phyloP scores from a whole-genome alignment of 2,113 vertebrate genomes.

The Elephas maximus region DNA sequence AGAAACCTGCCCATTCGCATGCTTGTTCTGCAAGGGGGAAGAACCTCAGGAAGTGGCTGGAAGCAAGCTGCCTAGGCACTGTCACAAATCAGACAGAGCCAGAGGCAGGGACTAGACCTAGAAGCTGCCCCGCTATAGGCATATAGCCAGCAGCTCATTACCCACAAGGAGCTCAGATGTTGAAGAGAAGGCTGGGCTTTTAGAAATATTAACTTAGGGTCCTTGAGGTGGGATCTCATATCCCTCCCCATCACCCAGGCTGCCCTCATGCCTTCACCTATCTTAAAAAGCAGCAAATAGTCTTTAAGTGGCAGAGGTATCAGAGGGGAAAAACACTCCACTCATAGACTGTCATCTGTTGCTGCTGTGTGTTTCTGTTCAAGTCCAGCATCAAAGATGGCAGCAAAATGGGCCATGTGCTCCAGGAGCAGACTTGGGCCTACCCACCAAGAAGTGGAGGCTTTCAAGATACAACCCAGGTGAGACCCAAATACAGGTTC shows the following conservation, averaged over 20 bases:
- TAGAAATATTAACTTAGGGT: neutral
- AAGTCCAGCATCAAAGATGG: neutral
- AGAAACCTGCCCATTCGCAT: neutral
- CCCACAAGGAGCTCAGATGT: neutral
- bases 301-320: neutral
- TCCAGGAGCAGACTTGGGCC: neutral
- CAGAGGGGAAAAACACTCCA: neutral
- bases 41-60: conserved; percentile 11
- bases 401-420: neutral
- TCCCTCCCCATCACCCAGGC: neutral
- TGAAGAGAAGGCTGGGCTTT: neutral
- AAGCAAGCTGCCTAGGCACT: neutral
- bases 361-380: neutral
- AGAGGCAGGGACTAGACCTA: neutral
- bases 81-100: neutral
- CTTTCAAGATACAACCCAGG: neutral
- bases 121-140: neutral
- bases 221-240: neutral
- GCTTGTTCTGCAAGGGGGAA: neutral
- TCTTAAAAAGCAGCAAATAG: neutral
- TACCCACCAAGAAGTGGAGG: neutral
- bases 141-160: rapidly evolving
- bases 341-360: neutral
- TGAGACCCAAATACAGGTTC: conserved; percentile 23
- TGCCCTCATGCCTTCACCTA: neutral